Conservation (phyloP, 2,888 invertebrate genomes). For the Pasiphila rectangulata region DNA sequence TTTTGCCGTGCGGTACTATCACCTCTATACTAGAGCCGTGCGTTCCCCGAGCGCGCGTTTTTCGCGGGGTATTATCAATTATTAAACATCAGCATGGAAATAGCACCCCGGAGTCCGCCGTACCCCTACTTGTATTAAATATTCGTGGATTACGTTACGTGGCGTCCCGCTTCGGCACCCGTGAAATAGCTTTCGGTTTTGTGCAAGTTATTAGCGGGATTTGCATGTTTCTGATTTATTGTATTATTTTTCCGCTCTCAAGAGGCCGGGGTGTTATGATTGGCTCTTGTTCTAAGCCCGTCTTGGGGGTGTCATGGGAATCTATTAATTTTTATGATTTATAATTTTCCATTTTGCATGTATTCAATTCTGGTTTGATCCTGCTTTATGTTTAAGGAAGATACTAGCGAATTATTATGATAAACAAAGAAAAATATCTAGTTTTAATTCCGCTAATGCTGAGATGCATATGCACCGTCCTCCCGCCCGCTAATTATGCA, state of each 20-base stretch:
- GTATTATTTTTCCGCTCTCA: conserved; percentile 51
- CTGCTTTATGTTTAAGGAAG: neutral
- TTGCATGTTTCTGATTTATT: conserved; percentile 80
- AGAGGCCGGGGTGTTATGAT: conserved; percentile 41
- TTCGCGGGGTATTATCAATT: conserved; percentile 81
- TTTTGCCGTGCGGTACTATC: conserved; percentile 48
- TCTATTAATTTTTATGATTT: conserved; percentile 21
- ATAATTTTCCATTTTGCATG: conserved; percentile 4
- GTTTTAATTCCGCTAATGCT: neutral
- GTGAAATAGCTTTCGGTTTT: conserved; percentile 80
- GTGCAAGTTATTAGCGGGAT: conserved; percentile 79
- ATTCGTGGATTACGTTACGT: conserved; percentile 68
- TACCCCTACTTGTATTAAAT: conserved; percentile 73
- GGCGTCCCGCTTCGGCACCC: conserved; percentile 57
- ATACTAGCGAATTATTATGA: too few species aligned
- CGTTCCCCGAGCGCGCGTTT: conserved; percentile 66
- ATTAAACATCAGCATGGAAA: conserved; percentile 81
- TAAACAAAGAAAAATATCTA: too few species aligned
- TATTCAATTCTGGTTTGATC: neutral
- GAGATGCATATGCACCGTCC: neutral
- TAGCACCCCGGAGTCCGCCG: conserved; percentile 75
- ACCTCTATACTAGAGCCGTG: conserved; percentile 44
- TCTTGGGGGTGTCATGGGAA: conserved; percentile 17
- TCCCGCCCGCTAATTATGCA: neutral
- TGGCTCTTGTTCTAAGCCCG: conserved; percentile 34